A percentile compares a stretch with the other conserved stretches of the same genome.
Conservation (phyloP, 2,113 vertebrate species). For the Spea bombifrons region DNA sequence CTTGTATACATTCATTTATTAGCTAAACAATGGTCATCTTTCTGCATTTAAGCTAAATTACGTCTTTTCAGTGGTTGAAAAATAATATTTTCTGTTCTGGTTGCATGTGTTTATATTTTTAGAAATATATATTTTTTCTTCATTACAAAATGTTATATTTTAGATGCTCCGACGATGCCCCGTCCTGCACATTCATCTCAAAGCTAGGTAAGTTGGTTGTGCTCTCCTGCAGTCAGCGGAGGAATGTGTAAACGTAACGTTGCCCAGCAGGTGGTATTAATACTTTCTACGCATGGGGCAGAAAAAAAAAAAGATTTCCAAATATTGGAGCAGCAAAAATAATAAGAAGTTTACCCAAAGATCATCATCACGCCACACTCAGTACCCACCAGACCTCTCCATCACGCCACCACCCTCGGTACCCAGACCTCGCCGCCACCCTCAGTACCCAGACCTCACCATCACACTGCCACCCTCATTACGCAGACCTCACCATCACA, state of each 20-base stretch:
- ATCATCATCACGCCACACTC: no score
- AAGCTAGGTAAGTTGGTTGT: background rate
- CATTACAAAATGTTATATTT: background rate
- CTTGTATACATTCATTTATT: slow-evolving; percentile 14
- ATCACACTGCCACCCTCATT: no score
- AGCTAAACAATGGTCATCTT: background rate
- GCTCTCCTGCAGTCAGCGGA: background rate
- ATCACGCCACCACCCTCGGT: no score
- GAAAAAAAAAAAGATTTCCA: no score
- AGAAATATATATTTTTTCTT: background rate
- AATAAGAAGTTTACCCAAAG: no score
- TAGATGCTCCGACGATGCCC: background rate
- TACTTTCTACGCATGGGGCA: no score
- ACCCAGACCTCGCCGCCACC: no score
- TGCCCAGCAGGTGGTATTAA: background rate
- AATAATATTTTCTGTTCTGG: background rate
- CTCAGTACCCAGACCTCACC: no score
- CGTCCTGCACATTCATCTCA: background rate
- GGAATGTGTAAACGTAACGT: background rate
- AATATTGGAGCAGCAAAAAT: no score
- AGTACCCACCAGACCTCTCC: no score
- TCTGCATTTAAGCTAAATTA: background rate
- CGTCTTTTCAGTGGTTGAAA: background rate
- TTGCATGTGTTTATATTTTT: background rate
- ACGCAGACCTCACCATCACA: no score